Base-by-base conservation (phyloP, 2,113 vertebrate species). In the Craseonycteris thonglongyai region DNA sequence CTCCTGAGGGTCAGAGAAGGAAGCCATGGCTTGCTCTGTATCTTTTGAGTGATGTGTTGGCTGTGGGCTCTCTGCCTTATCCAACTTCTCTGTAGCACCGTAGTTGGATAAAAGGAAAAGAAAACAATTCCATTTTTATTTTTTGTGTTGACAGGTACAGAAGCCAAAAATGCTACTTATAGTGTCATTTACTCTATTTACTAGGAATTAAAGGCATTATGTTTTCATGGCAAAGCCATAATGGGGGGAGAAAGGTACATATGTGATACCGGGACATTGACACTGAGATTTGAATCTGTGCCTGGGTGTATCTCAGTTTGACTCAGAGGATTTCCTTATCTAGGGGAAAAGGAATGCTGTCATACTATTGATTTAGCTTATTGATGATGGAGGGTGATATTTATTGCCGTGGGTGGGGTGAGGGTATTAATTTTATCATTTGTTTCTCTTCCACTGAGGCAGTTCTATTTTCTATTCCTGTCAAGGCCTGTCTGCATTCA, bases 21-120 rank as follows among this genome's bases (percentile, higher is more conserved):
- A 72, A 82, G 87, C 72, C 38, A 35, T 65, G 22, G 33, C 45
- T 88, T 8, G 0, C 82, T 40, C 54, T 71, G n/a, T 15, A 47
- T 0, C 0, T 79, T 66, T 75, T 54, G 85, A 75, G 63, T 16
- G 45, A 82, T 28, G 15, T 83, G 61, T 59, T 93, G 85, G 38
- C 6, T 21, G 63, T 93, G 86, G 63, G 22, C 75, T 89, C 66
- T 2, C 14, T 88, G 94, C 78, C 97, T 96, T 97, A 72, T 95
- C 90, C 79, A 81, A 92, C 56, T 42, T 54, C 66, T 83, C 58
- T 92, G 45, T 19, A 94, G 90, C 45, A 69, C 66, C 78, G 21
- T 45, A 84, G 54, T 72, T 96, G 66, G 56, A 72, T 51, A 88
- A 47, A 75, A 93, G 89, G 30, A 65, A 94, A 91, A 83, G 18